Evolutionary conservation across 2,113 vertebrate species (phyloP), one percentile per base, ranked within the genome.

Genomic region (Hemibagrus wyckioides): DNA sequence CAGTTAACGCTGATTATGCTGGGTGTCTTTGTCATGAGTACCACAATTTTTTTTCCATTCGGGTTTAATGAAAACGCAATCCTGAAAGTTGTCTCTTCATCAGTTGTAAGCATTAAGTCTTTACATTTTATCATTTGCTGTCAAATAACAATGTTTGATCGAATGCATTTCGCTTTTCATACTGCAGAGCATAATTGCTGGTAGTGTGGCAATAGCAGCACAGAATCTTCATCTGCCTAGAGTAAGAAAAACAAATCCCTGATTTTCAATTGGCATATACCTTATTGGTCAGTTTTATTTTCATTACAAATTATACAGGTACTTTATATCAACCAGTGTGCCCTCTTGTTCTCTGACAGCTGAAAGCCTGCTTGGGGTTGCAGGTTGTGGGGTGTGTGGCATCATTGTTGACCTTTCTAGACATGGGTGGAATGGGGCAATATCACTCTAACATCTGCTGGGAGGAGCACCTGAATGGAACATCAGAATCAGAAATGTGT

Each of bases 1-100:
- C 81, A 95, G 94, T 76, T 94, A 39, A 93, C 94, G 21, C 92
- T 95, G 86, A 94, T 95, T 30, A 63, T 88, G n/a, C 87, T 95
- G 44, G 91, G 92, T 65, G 0, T 89, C 17, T 94, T 89, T 59
- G 71, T 11, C 19, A 0, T 39, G 17, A 91, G 65, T 63, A 88
- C 21, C 25, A 83, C 23, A 17, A 19, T 39, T 0, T 15, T 15
- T 0, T 0, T 3, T 4, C 1, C 2, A 11, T 0, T 6, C 11
- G 23, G 41, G n/a, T n/a, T n/a, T n/a, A n/a, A n/a, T n/a, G n/a
- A n/a, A n/a, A n/a, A n/a, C n/a, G 14, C 0, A 11, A 65, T 2
- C 86, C 0, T 14, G 59, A 0, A 77, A 77, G 10, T 25, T 90
- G 7, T 28, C 91, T 11, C 28, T 56, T 44, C 91, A 91, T 14